Evolutionary conservation across 1,140 invertebrate genomes (phyloP), one percentile per base, ranked within the genome.

Genomic region (Reticulitermes speratus): DNA sequence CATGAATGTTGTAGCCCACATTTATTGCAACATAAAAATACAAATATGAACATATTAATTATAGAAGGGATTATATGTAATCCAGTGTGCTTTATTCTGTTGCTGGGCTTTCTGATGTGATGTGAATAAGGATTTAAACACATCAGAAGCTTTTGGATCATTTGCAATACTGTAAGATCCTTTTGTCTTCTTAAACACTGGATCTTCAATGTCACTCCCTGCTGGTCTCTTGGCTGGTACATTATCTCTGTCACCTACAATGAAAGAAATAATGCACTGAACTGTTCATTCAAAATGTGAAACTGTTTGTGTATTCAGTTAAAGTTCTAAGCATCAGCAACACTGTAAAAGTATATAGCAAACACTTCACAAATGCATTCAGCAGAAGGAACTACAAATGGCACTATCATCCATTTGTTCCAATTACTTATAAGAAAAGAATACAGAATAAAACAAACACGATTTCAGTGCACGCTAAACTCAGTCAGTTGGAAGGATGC

Each of bases 1-100:
- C 0, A 48, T 12, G 45, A 48, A 48, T 48, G 45, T 48, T 2
- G 45, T 48, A 11, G 45, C 45, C 14, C 45, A 48, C 45, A 48
- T 55, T 55, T 55, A 16, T 55, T 55, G 52, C 1, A 19, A 1
- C 52, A 55, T 55, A 55, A 55, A 52, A 55, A 55, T 21, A 55
- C 19, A 55, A 55, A 55, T 21, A 55, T 16, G 19, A 55, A 12
- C 14, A 55, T 30, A 25, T 93, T 92, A 98, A 93, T 97, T 98
- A 91, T 98, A 99, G 90, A 98, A 96, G 84, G 98, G 98, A 94
- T 99, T 99, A 90, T 97, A 99, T 12, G 98, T 99, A 85, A 99
- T 95, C 98, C 98, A 99, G 90, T 99, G 98, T 9, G 97, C 97
- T 89, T 95, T 95, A 55, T 95, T 93, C 90, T 99, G 97, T 84